phyloP scores from a whole-genome alignment of 2,797 vertebrate species.

The Cephalopachus bancanus region DNA sequence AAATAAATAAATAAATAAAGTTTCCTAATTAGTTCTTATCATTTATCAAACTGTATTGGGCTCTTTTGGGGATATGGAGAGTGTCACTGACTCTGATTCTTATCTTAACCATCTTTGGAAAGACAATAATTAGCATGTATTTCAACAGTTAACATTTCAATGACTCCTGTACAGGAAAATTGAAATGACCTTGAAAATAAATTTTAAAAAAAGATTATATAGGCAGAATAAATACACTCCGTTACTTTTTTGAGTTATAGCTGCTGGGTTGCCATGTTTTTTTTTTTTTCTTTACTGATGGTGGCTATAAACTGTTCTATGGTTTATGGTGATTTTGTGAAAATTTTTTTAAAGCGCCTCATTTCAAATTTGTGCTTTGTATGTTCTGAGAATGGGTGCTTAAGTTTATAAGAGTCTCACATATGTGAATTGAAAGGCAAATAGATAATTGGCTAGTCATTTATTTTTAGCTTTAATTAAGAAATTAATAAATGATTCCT shows the following conservation, averaged over 20 bases:
- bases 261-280: neutral
- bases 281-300: neutral
- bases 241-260: slow-evolving; percentile 7
- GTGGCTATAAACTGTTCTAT: slow-evolving; percentile 7
- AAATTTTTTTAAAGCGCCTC: neutral
- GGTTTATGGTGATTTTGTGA: slow-evolving; percentile 26
- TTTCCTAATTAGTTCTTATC: slow-evolving; percentile 18
- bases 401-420: slow-evolving; percentile 37
- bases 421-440: neutral
- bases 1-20: too few relatives aligned
- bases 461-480: slow-evolving; percentile 47
- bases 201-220: neutral
- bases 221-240: neutral
- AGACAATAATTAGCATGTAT: neutral
- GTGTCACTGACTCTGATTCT: neutral
- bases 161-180: neutral
- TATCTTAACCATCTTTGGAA: slow-evolving; percentile 33
- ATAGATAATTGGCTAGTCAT: slow-evolving; percentile 12
- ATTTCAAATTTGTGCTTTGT: slow-evolving; percentile 26
- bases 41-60: neutral
- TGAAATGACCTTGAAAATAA: slow-evolving; percentile 15
- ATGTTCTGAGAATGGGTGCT: neutral
- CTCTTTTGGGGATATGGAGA: neutral
- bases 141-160: neutral
- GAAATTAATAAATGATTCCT: slow-evolving; percentile 10